Conservation (phyloP, 2,888 invertebrate genomes). For the Drosophila atripex region DNA sequence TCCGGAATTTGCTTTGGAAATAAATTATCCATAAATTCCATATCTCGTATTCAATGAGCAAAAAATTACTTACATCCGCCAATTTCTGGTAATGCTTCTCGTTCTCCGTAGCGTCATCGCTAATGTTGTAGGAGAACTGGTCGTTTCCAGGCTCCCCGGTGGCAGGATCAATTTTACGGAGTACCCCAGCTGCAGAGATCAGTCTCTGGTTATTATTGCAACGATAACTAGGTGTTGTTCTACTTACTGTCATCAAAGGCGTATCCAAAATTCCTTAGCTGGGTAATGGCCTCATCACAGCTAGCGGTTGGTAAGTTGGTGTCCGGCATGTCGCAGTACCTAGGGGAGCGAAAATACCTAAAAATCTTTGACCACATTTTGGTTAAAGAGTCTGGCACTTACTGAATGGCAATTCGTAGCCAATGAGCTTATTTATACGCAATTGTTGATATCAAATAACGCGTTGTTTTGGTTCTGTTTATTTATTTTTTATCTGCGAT, state of each 20-base stretch:
- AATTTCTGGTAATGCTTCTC: constrained; percentile 90
- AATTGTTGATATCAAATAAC: constrained; percentile 15
- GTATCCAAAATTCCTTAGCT: constrained; percentile 58
- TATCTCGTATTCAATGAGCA: too few species aligned
- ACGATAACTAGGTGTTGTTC: background rate
- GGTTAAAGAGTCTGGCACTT: constrained; percentile 7
- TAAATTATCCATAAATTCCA: too few species aligned
- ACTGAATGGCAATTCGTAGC: constrained; percentile 14
- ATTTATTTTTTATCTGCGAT: constrained; percentile 14
- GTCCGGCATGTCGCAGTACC: constrained; percentile 18
- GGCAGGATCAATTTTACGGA: constrained; percentile 86
- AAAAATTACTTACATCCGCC: constrained; percentile 85
- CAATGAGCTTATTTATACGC: constrained; percentile 14
- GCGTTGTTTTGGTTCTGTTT: constrained; percentile 10
- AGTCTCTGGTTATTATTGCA: background rate
- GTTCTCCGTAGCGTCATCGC: constrained; percentile 86
- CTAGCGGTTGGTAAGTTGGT: constrained; percentile 5
- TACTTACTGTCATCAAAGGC: constrained; percentile 74
- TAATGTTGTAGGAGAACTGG: constrained; percentile 88
- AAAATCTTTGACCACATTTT: constrained; percentile 14
- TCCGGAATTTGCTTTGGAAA: constrained; percentile 86
- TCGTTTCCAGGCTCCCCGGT: constrained; percentile 85
- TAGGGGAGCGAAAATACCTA: constrained; percentile 2
- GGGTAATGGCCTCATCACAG: constrained; percentile 19
- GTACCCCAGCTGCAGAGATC: constrained; percentile 85